phyloP scores from a whole-genome alignment of 2,888 invertebrate species.

The Exocentrus adspersus region DNA sequence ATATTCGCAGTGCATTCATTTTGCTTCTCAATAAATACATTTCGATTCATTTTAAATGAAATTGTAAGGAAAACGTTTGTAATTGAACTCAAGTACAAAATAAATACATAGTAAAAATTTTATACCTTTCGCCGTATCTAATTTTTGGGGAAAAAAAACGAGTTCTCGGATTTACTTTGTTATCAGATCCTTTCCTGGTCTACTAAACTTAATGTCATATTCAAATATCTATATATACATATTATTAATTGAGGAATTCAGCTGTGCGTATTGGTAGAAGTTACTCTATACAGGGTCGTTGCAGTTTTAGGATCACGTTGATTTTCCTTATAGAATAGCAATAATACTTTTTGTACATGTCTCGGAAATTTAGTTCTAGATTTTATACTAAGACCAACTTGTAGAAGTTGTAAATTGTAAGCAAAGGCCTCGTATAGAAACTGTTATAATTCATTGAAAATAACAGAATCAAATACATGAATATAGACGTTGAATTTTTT shows the following conservation, averaged over 20 bases:
- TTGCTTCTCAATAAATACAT: too few relatives aligned
- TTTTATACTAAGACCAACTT: too few relatives aligned
- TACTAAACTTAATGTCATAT: conserved; percentile 20
- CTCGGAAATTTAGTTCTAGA: too few relatives aligned
- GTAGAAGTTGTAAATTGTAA: neutral
- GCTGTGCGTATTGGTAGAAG: conserved; percentile 28
- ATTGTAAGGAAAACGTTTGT: neutral
- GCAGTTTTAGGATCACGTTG: too few relatives aligned
- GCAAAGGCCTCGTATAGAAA: neutral
- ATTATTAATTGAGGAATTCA: conserved; percentile 48
- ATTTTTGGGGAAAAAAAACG: neutral
- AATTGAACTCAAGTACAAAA: conserved; percentile 18
- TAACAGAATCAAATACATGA: neutral
- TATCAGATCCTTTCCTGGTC: conserved; percentile 18
- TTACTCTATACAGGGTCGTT: too few relatives aligned
- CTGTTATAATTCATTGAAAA: neutral
- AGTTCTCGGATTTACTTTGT: conserved; percentile 5
- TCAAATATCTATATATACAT: conserved; percentile 38
- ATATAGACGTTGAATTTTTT: too few relatives aligned
- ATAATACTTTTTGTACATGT: too few relatives aligned
- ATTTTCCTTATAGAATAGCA: too few relatives aligned
- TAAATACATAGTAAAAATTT: conserved; percentile 22
- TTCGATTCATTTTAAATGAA: too few relatives aligned
- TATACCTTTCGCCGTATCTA: conserved; percentile 15
- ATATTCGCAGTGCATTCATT: neutral